phyloP scores from a whole-genome alignment of 2,888 invertebrate species.

The Drosophila emarginata region DNA sequence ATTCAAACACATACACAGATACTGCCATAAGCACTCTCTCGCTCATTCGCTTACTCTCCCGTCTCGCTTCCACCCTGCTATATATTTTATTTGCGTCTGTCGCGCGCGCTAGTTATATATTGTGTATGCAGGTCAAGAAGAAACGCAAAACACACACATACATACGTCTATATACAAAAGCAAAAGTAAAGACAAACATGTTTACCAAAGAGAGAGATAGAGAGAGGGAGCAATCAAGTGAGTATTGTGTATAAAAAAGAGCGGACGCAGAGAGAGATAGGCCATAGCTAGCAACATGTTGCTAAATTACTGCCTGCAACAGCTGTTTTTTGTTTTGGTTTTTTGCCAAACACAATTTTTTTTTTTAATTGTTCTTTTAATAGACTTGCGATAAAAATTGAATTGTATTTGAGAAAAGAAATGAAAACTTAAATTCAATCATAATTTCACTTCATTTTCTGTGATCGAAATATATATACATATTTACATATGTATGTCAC shows the following conservation, averaged over 20 bases:
- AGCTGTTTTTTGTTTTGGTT: conserved; percentile 62
- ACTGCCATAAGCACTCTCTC: conserved; percentile 6
- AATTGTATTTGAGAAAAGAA: too few relatives aligned
- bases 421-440: too few relatives aligned
- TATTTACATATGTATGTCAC: too few relatives aligned
- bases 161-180: conserved; percentile 50
- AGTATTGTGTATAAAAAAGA: background rate
- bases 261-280: background rate
- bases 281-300: conserved; percentile 50
- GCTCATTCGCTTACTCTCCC: conserved; percentile 2
- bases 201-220: conserved; percentile 38
- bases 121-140: conserved; percentile 76
- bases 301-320: conserved; percentile 53
- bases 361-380: too few relatives aligned
- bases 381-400: conserved; percentile 14
- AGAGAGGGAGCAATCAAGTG: conserved; percentile 8
- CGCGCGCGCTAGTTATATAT: conserved; percentile 71
- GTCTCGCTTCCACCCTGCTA: conserved; percentile 9
- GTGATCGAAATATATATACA: too few relatives aligned
- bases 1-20: conserved; percentile 8
- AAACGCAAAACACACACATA: conserved; percentile 56
- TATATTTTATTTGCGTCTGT: conserved; percentile 41
- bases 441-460: too few relatives aligned
- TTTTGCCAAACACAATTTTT: conserved; percentile 50
- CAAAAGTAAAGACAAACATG: conserved; percentile 76